Evolutionary conservation across 1,140 invertebrate genomes (phyloP), one percentile per base, ranked within the genome.

Genomic region (Cotesia chilonis): DNA sequence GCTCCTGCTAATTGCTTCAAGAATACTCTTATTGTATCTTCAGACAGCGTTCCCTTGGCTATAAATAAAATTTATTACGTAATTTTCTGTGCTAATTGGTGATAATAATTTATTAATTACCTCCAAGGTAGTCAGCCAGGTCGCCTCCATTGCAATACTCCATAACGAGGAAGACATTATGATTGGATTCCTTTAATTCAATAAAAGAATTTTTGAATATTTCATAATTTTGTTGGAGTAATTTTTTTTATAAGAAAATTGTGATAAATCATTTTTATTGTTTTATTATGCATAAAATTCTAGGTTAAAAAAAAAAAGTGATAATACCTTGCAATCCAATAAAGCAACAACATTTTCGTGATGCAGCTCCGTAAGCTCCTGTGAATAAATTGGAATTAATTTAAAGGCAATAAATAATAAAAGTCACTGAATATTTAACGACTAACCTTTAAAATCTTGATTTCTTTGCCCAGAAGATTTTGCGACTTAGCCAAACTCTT

Each of bases 61-160:
- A 79, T 20, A 28, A 70, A 71, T 20, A 74, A 36, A 14, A 66
- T 69, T 70, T 12, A 3, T 61, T 17, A 76, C 55, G 74, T 6
- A 69, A 55, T 74, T 66, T 68, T 60, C 52, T 70, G 57, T 20
- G 12, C 1, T n/a, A 65, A 17, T 28, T 28, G 28, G 1, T 52
- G 12, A 52, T 51, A 10, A n/a, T 28, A n/a, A 51, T 41, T 37
- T 35, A 57, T 65, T 71, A 85, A 89, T 91, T 91, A 90, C 94
- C 92, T 81, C 92, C 91, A 73, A 99, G 89, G 89, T 99, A 99
- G 89, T 99, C 98, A 36, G 97, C 97, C 82, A 99, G 89, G 88
- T 99, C 98, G 9, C 98, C 98, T 60, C 97, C 97, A 91, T 99
- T 99, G 88, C 98, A 99, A 87, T 97, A 99, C 92, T 98, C 97